Percentiles rank a stretch among this genome's conserved stretches.
Evolutionary conservation across 35 echinoderm and acorn worm species (phyloP).

Genomic region (Lytechinus pictus): DNA sequence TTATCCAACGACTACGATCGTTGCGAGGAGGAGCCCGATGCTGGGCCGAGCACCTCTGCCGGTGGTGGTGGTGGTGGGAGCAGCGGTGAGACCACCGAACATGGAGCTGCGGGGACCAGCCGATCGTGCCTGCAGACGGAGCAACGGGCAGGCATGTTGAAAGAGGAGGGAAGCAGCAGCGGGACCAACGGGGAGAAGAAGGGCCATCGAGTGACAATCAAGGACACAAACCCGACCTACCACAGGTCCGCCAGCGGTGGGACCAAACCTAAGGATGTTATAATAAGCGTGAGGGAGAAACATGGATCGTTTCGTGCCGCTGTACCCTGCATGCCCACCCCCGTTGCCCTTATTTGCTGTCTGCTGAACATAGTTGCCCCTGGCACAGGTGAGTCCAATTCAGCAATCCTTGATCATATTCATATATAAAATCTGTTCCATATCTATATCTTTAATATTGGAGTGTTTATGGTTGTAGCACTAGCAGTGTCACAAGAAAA

Average conservation of each 20-base stretch:
- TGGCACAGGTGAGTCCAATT: conserved; percentile 69
- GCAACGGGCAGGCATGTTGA: not conserved
- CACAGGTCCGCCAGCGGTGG: not conserved
- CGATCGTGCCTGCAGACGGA: not conserved
- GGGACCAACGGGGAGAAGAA: conserved; percentile 35
- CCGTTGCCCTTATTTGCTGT: conserved; percentile 80
- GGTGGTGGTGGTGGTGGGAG: not conserved
- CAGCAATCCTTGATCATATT: too few species aligned
- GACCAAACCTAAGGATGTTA: conserved; percentile 74
- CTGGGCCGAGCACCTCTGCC: not conserved
- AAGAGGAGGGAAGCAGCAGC: not conserved
- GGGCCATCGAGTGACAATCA: conserved; percentile 26
- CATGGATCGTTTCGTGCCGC: conserved; percentile 84
- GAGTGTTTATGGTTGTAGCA: too few species aligned
- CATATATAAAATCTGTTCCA: too few species aligned
- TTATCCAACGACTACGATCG: conserved; percentile 31
- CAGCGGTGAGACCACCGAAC: not conserved
- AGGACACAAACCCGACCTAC: conserved; percentile 36
- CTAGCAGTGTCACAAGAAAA: too few species aligned
- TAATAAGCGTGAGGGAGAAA: conserved; percentile 88
- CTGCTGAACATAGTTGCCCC: conserved; percentile 79
- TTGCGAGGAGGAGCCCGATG: not conserved
- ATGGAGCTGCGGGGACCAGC: not conserved
- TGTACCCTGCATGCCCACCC: conserved; percentile 91
- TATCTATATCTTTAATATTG: too few species aligned